These are phyloP conservation scores for Watsonalla cultraria DNA, from an alignment of 2,888 invertebrate genomes.

Conservation along the genomic window DNA sequence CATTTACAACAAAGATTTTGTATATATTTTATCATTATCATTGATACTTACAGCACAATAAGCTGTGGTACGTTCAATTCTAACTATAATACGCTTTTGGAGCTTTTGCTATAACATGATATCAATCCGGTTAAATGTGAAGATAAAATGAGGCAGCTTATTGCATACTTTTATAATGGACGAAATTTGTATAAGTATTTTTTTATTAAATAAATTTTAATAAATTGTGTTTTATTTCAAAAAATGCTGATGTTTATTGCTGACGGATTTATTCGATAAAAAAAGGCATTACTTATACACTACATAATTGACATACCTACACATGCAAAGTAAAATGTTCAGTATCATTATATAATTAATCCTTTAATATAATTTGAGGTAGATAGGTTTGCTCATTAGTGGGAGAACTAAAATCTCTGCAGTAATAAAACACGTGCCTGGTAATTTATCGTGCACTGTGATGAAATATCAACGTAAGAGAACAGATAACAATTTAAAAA, in stretches of 20 bases:
- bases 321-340: not conserved
- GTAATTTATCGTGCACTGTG: no score
- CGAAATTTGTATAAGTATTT: slow-evolving; percentile 56
- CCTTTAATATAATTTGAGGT: not conserved
- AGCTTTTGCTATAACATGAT: slow-evolving; percentile 69
- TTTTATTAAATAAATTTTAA: slow-evolving; percentile 65
- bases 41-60: slow-evolving; percentile 39
- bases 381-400: not conserved
- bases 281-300: not conserved
- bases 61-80: slow-evolving; percentile 54
- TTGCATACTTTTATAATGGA: slow-evolving; percentile 59
- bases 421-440: no score
- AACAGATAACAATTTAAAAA: no score
- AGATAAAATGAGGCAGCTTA: slow-evolving; percentile 63
- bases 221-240: slow-evolving; percentile 33
- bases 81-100: slow-evolving; percentile 62
- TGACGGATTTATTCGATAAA: slow-evolving; percentile 6
- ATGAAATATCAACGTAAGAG: no score
- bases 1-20: slow-evolving; percentile 68
- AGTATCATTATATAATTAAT: no score
- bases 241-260: slow-evolving; percentile 8
- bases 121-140: slow-evolving; percentile 41
- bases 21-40: slow-evolving; percentile 62
- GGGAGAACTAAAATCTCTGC: no score
- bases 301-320: not conserved